Evolutionary conservation across 2,888 invertebrate species (phyloP), one percentile per base, ranked within the genome.

Genomic region (Hedychridium roseum): DNA sequence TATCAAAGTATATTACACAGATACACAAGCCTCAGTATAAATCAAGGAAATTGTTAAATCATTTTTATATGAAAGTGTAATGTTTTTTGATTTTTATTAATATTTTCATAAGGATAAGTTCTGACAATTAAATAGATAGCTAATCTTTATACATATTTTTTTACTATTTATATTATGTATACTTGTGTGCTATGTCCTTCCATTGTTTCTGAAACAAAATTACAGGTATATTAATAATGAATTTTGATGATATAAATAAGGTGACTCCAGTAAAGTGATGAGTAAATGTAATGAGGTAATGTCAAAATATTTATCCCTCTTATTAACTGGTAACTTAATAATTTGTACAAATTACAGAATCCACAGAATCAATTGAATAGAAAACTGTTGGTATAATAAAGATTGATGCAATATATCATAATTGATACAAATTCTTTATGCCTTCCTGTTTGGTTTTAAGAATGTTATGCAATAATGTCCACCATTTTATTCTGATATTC

Each of bases 131-230:
- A 38, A 38, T 38, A 40, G 23, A 31, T 11, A 46, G 50, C 60
- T 66, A 68, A 38, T 40, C 26, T n/a, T 32, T 11, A 27, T 23
- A 32, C 2, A 23, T 11, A 17, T 32, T 12, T 23, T 28, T 43
- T 9, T 43, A 16, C 20, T 31, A 43, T 40, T 34, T 46, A 18
- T 37, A 40, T 9, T 27, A 55, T 34, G 39, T 72, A 49, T 74
- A 73, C 2, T 70, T 66, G 39, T 69, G 54, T 39, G 73, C 64
- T 28, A 74, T 73, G 46, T 74, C 65, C 15, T 74, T 61, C 73
- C 73, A 74, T 7, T 62, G 55, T 73, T 64, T 74, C 74, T 74
- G 66, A 7, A 72, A 72, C 44, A 61, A 37, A 61, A 51, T 37
- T 23, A 12, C 21, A 31, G n/a, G 17, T 6, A 3, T 11, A 17